A percentile compares a stretch with the other conserved stretches of the same genome.
These are phyloP conservation scores for Aspidapion aeneum DNA, from an alignment of 2,888 invertebrate genomes.

Conservation along the genomic window DNA sequence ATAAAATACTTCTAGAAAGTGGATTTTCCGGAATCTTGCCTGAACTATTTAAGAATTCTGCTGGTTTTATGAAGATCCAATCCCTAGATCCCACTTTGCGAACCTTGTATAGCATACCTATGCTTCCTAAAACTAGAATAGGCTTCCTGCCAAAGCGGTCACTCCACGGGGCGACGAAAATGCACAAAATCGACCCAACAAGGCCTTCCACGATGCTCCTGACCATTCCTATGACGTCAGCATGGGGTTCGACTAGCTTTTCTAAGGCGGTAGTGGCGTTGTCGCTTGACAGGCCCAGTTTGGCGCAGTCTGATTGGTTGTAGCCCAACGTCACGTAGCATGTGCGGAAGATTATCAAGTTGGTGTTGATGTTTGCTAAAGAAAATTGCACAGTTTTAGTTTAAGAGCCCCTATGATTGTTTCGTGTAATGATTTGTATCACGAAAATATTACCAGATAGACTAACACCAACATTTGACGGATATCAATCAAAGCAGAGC, in stretches of 20 bases:
- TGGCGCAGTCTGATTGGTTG: conserved; percentile 57
- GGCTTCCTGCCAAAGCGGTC: conserved; percentile 75
- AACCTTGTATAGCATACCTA: too few species aligned
- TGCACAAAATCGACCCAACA: conserved; percentile 62
- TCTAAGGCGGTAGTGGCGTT: conserved; percentile 50
- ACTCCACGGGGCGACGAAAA: conserved; percentile 80
- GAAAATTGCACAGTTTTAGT: too few species aligned
- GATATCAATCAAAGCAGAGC: too few species aligned
- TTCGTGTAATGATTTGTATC: too few species aligned
- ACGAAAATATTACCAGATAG: too few species aligned
- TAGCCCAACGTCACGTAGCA: conserved; percentile 60
- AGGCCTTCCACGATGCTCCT: conserved; percentile 61
- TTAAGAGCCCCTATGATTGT: too few species aligned
- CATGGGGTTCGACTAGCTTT: conserved; percentile 60
- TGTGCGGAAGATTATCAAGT: conserved; percentile 66
- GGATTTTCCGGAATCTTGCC: too few species aligned
- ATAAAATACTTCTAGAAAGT: too few species aligned
- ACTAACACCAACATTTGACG: too few species aligned
- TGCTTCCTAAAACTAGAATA: conserved; percentile 58
- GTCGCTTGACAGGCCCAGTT: conserved; percentile 56
- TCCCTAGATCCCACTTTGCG: too few species aligned
- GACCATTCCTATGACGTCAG: conserved; percentile 61
- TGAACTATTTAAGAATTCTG: too few species aligned
- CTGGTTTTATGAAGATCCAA: too few species aligned
- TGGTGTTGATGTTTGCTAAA: conserved; percentile 59